Evolutionary conservation across 2,113 vertebrate genomes (phyloP).

Genomic region (Cacatua alba): DNA sequence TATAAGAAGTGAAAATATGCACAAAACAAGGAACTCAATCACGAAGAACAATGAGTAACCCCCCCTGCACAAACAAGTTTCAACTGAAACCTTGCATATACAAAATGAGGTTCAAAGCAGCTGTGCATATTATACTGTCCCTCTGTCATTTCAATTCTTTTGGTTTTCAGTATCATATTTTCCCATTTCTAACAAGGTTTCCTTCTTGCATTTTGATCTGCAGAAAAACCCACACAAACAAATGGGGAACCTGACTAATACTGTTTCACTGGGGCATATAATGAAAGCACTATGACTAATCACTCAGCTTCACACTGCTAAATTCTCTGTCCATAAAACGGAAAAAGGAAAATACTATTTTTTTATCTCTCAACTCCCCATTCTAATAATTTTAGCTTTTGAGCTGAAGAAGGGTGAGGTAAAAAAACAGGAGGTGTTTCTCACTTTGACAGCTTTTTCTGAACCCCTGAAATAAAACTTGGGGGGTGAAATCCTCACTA

Average conservation of each 20-base stretch:
- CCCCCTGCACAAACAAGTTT: not conserved
- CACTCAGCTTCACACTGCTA: not conserved
- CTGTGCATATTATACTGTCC: not conserved
- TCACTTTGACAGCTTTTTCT: not conserved
- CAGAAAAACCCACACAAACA: conserved; percentile 53
- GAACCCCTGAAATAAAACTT: not conserved
- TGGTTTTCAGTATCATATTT: conserved; percentile 19
- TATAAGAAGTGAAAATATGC: not conserved
- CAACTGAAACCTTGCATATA: not conserved
- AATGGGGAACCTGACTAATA: conserved; percentile 56
- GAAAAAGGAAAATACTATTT: not conserved
- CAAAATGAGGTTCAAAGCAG: not conserved
- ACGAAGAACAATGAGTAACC: not conserved
- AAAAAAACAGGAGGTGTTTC: not conserved
- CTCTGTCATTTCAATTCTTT: not conserved
- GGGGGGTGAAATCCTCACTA: not conserved
- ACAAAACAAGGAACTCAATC: not conserved
- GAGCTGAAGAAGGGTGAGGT: not conserved
- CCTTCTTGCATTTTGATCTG: not conserved
- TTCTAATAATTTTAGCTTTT: not conserved
- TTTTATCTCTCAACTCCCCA: not conserved
- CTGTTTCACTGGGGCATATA: not conserved
- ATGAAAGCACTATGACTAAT: conserved; percentile 28
- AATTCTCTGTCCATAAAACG: conserved; percentile 13
- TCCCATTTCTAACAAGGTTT: conserved; percentile 34